Conservation (phyloP, 2,797 vertebrate species). For the Gambelia wislizenii region DNA sequence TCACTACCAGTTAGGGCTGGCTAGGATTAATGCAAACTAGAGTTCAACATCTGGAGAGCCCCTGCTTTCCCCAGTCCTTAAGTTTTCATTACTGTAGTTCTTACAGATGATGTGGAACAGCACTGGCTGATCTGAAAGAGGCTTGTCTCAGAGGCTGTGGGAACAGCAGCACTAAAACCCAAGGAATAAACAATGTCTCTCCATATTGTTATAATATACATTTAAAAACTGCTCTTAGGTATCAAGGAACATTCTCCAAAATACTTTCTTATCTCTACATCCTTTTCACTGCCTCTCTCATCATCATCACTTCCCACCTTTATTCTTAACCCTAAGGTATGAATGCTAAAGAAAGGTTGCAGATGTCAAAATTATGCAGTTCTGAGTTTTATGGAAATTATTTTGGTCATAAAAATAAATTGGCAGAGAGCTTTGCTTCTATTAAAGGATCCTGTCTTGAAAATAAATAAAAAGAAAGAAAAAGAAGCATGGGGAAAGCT, state of each 20-base stretch:
- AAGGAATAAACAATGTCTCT: neutral
- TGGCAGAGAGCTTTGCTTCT: neutral
- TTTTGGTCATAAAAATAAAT: neutral
- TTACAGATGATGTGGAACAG: neutral
- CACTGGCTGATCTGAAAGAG: neutral
- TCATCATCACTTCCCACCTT: neutral
- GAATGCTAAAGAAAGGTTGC: neutral
- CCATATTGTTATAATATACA: too few species aligned
- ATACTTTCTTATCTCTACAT: neutral
- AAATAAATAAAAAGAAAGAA: neutral
- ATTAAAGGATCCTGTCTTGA: neutral
- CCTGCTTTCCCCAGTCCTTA: too few species aligned
- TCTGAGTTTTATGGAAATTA: neutral
- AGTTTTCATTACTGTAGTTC: neutral
- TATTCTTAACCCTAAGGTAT: too few species aligned
- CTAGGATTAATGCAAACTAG: too few species aligned
- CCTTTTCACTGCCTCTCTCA: neutral
- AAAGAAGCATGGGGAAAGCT: neutral
- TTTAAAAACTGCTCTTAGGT: neutral
- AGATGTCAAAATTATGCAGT: neutral
- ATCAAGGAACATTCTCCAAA: neutral
- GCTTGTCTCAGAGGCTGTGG: neutral
- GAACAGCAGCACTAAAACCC: neutral
- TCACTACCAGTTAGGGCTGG: too few species aligned
- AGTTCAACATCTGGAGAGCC: too few species aligned